Conservation (phyloP, 2,888 invertebrate species). For the Agonum fuliginosum region DNA sequence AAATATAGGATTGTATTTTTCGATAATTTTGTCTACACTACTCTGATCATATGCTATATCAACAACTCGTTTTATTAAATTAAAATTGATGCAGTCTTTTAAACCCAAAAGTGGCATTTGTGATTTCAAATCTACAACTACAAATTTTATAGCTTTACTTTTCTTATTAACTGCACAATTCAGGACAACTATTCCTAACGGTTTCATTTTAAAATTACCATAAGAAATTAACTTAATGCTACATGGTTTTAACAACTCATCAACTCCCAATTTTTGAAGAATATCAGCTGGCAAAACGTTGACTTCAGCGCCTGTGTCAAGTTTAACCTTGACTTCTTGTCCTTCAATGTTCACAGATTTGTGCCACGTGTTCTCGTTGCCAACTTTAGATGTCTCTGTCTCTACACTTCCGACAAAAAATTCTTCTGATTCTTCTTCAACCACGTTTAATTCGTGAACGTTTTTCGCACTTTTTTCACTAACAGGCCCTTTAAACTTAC, state of each 20-base stretch:
- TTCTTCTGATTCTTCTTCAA: not conserved
- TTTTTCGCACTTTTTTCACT: not conserved
- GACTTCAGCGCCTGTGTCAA: not conserved
- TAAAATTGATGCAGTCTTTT: not conserved
- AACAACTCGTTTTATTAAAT: not conserved
- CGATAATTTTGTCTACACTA: not conserved
- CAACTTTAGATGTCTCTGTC: not conserved
- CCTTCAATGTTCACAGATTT: not conserved
- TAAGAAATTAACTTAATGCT: not conserved
- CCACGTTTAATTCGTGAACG: not conserved
- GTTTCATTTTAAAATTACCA: not conserved
- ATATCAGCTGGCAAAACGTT: not conserved
- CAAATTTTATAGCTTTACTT: not conserved
- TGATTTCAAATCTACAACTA: not conserved
- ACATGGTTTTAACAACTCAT: not conserved
- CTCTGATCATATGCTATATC: no score
- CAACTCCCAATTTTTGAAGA: not conserved
- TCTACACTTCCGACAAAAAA: not conserved
- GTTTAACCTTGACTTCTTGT: not conserved
- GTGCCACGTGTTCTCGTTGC: not conserved
- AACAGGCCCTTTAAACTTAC: not conserved
- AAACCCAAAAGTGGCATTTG: not conserved
- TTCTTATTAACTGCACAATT: not conserved
- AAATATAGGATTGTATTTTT: slow-evolving; percentile 60
- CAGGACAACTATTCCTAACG: not conserved